phyloP scores from a whole-genome alignment of 2,113 vertebrate species.

The Mustela nigripes region DNA sequence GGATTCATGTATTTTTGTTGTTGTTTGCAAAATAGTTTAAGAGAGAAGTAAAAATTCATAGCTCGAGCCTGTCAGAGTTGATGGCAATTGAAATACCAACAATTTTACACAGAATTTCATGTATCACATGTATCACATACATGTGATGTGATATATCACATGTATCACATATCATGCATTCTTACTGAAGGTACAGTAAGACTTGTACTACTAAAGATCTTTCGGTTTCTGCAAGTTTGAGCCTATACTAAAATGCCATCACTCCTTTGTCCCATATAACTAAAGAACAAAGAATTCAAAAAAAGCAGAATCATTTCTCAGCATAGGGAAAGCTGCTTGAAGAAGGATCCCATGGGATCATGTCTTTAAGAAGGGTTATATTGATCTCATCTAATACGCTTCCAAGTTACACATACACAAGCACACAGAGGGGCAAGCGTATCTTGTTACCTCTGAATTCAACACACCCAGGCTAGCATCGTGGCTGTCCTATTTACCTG shows the following conservation, averaged over 20 bases:
- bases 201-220: not conserved
- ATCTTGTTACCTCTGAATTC: not conserved
- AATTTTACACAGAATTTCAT: not conserved
- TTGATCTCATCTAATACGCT: not conserved
- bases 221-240: not conserved
- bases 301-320: not conserved
- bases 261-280: not conserved
- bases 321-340: not conserved
- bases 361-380: not conserved
- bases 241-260: not conserved
- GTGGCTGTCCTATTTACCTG: not conserved
- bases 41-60: conserved; percentile 37
- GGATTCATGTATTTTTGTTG: conserved; percentile 8
- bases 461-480: not conserved
- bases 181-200: not conserved
- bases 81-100: not conserved
- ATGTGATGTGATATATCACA: no score
- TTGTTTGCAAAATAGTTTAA: conserved; percentile 37
- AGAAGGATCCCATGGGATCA: not conserved
- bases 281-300: not conserved
- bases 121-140: not conserved
- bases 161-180: not conserved
- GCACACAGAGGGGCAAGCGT: fast-evolving
- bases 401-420: not conserved
- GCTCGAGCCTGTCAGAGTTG: not conserved